phyloP scores from a whole-genome alignment of 2,797 vertebrate genomes.

The Gymnoscopelus braueri region DNA sequence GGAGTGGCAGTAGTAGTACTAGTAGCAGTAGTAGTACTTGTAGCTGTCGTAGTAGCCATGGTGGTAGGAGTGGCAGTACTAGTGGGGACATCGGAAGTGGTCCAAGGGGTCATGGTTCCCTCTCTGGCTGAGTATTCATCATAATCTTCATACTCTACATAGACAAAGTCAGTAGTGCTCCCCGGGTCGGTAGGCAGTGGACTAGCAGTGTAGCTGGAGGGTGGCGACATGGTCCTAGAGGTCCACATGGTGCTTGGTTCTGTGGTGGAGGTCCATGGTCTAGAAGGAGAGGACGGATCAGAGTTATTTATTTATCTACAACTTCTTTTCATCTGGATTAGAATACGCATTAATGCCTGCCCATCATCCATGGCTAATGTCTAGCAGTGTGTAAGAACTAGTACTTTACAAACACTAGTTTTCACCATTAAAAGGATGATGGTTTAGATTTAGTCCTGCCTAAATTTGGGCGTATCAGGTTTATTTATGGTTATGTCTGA shows the following conservation, averaged over 20 bases:
- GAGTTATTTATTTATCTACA: too few relatives aligned
- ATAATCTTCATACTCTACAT: slow-evolving; percentile 67
- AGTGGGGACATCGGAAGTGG: background rate
- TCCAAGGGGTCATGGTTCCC: slow-evolving; percentile 7
- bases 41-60: background rate
- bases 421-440: too few relatives aligned
- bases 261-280: slow-evolving; percentile 22
- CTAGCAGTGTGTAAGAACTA: too few relatives aligned
- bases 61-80: background rate
- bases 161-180: slow-evolving; percentile 54
- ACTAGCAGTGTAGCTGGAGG: slow-evolving; percentile 11
- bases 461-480: too few relatives aligned
- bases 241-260: slow-evolving; percentile 24
- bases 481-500: too few relatives aligned
- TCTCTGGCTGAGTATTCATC: slow-evolving; percentile 36
- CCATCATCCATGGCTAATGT: too few relatives aligned
- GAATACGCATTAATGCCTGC: too few relatives aligned
- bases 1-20: background rate
- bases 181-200: slow-evolving; percentile 25
- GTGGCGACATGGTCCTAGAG: slow-evolving; percentile 1
- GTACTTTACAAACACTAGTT: too few relatives aligned
- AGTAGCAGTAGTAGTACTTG: background rate
- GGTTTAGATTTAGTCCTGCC: too few relatives aligned
- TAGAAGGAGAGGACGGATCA: slow-evolving; percentile 16
- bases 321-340: too few relatives aligned